Conservation (phyloP, 2,113 vertebrate species). For the Chionomys nivalis region DNA sequence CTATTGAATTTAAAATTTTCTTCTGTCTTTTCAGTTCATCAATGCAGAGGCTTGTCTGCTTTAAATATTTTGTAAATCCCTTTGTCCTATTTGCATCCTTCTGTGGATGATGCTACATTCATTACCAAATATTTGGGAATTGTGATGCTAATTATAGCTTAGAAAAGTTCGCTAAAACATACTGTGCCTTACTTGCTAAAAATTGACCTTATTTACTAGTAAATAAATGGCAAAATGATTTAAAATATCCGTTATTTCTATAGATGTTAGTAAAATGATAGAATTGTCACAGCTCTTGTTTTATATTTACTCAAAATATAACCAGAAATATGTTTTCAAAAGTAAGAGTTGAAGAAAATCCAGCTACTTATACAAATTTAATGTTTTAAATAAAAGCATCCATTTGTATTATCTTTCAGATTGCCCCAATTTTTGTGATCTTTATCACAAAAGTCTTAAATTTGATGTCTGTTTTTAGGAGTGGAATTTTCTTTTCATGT, state of each 20-base stretch:
- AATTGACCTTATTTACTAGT: not conserved
- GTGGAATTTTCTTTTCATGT: slow-evolving; percentile 5
- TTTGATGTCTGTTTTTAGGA: not conserved
- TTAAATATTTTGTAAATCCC: not conserved
- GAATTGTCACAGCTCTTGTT: not conserved
- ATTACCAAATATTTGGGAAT: slow-evolving; percentile 9
- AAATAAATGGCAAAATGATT: not conserved
- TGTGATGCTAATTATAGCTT: slow-evolving; percentile 30
- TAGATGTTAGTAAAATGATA: not conserved
- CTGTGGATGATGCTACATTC: not conserved
- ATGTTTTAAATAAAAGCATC: not conserved
- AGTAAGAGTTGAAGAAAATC: not conserved
- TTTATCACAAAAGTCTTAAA: slow-evolving; percentile 46
- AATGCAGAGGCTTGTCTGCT: not conserved
- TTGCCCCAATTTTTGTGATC: not conserved
- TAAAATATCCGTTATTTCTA: not conserved
- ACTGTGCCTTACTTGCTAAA: not conserved
- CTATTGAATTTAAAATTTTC: not conserved
- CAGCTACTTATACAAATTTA: not conserved
- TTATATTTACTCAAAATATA: slow-evolving; percentile 38
- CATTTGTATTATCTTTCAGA: not conserved
- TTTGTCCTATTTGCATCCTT: slow-evolving; percentile 3
- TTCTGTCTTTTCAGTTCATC: slow-evolving; percentile 25
- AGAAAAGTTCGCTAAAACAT: not conserved
- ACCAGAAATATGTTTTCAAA: slow-evolving; percentile 51